phyloP scores from a whole-genome alignment of 2,113 vertebrate genomes.

The Callaeas wilsoni region DNA sequence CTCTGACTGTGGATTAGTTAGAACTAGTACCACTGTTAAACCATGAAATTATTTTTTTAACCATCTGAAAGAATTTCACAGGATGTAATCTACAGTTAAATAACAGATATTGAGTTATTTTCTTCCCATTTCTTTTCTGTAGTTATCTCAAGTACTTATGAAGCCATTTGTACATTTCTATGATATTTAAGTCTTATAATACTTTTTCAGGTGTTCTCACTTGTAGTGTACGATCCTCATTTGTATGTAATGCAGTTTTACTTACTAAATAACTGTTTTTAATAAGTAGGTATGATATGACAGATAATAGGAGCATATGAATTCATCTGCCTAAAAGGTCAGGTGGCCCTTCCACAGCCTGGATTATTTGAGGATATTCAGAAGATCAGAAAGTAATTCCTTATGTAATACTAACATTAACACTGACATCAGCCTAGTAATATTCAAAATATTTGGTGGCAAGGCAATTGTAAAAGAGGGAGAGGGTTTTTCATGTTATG shows the following conservation, averaged over 20 bases:
- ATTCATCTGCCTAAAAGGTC: not conserved
- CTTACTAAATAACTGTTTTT: not conserved
- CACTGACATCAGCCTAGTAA: not conserved
- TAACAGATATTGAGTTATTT: not conserved
- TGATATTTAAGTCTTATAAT: not conserved
- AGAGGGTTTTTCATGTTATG: not conserved
- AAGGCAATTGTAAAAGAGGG: not conserved
- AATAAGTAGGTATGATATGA: not conserved
- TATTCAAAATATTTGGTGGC: not conserved
- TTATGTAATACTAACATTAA: not conserved
- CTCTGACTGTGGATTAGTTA: not conserved
- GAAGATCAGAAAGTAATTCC: not conserved
- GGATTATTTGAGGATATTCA: not conserved
- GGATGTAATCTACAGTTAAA: not conserved
- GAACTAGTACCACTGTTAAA: not conserved
- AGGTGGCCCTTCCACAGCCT: not conserved
- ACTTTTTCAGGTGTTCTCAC: not conserved
- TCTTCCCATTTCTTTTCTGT: not conserved
- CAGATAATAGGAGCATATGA: not conserved
- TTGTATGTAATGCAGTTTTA: not conserved
- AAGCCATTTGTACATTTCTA: not conserved
- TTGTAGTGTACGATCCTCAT: not conserved
- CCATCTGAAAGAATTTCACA: not conserved
- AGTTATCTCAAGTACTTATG: not conserved
- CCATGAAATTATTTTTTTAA: not conserved